Percentiles rank a stretch among this genome's conserved stretches.
phyloP scores from a whole-genome alignment of 2,888 invertebrate species.

The Aelia acuminata region DNA sequence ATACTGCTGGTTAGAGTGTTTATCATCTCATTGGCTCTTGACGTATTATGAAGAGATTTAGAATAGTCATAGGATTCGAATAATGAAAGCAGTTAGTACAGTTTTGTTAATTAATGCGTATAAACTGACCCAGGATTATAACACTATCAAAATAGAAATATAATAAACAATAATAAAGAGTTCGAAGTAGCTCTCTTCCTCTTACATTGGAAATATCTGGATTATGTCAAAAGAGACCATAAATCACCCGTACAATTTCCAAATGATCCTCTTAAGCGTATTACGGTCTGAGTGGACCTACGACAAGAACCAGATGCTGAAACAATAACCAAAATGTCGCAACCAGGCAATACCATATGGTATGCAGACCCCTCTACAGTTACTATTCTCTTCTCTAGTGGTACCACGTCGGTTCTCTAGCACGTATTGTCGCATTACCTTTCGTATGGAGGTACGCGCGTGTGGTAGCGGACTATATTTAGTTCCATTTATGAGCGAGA shows the following conservation, averaged over 20 bases:
- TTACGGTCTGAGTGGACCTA: conserved; percentile 1
- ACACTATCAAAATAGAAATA: not conserved
- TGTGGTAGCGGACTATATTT: conserved; percentile 30
- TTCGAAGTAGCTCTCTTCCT: not conserved
- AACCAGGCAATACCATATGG: conserved; percentile 17
- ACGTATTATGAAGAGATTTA: too few relatives aligned
- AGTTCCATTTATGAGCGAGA: conserved; percentile 20
- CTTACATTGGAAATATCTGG: not conserved
- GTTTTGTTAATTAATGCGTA: too few relatives aligned
- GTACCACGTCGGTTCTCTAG: not conserved
- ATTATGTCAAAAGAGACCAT: not conserved
- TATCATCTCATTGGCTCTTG: too few relatives aligned
- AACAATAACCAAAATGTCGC: conserved; percentile 39
- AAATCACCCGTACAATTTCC: conserved; percentile 7
- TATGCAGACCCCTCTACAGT: not conserved
- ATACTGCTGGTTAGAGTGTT: too few relatives aligned
- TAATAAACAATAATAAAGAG: not conserved
- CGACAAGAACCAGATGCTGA: conserved; percentile 37
- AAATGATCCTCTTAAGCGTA: not conserved
- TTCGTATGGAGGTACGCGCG: not conserved
- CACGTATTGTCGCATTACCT: conserved; percentile 26
- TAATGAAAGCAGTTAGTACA: too few relatives aligned
- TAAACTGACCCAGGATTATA: too few relatives aligned
- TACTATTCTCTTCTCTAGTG: not conserved
- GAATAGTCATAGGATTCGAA: too few relatives aligned